Evolutionary conservation across 2,888 invertebrate genomes (phyloP).

Genomic region (Amphipoea oculea): DNA sequence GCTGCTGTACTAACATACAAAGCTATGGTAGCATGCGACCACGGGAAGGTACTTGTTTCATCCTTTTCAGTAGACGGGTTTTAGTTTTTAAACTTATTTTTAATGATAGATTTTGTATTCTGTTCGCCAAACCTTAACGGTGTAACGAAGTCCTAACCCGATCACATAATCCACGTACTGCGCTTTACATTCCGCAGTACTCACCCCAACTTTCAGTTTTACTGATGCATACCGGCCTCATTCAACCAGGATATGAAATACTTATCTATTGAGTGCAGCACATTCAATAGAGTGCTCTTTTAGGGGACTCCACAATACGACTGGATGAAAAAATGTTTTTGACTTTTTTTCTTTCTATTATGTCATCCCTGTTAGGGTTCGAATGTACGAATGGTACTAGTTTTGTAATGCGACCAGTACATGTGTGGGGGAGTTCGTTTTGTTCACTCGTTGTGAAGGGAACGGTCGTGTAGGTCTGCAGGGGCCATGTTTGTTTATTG

Average conservation of each 20-base stretch:
- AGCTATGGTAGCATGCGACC: no score
- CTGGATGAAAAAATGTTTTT: conserved; percentile 57
- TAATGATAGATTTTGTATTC: background rate
- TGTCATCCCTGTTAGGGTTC: conserved; percentile 39
- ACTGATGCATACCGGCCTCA: conserved; percentile 70
- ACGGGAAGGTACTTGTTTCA: no score
- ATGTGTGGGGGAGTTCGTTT: conserved; percentile 37
- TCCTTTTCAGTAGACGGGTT: no score
- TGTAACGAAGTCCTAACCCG: conserved; percentile 51
- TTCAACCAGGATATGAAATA: conserved; percentile 70
- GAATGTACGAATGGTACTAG: conserved; percentile 23
- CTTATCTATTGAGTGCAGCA: conserved; percentile 77
- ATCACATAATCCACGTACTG: conserved; percentile 53
- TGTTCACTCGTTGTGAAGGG: conserved; percentile 24
- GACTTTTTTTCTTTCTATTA: conserved; percentile 32
- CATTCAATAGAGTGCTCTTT: conserved; percentile 71
- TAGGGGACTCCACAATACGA: conserved; percentile 54
- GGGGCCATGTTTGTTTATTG: conserved; percentile 3
- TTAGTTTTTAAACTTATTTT: no score
- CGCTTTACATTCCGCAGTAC: conserved; percentile 59
- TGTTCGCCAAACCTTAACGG: conserved; percentile 29
- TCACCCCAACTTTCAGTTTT: conserved; percentile 70
- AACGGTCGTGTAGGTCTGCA: background rate
- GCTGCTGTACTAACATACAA: no score
- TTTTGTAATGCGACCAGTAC: conserved; percentile 27